Conservation (phyloP, 1,140 invertebrate genomes). For the Ceratosolen fusciceps region DNA sequence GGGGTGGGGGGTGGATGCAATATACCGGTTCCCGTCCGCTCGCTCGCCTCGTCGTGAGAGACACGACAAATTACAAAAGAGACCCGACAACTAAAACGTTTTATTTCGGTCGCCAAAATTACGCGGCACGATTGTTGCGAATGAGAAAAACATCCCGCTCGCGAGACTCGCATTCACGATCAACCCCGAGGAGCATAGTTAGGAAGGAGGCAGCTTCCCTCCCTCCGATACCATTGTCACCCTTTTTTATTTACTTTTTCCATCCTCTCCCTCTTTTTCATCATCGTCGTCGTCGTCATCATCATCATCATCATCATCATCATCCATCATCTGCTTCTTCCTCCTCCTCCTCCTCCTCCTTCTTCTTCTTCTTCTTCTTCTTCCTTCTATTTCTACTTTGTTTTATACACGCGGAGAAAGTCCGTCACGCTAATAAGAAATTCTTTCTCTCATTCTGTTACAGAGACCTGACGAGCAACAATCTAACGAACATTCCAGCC, state of each 20-base stretch:
- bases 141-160: background rate
- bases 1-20: no score
- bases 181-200: background rate
- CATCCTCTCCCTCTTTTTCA: no score
- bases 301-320: no score
- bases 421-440: background rate
- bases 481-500: conserved; percentile 75
- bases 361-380: no score
- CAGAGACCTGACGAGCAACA: conserved; percentile 81
- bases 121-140: background rate
- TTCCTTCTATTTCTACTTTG: no score
- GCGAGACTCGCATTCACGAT: background rate
- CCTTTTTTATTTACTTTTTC: background rate
- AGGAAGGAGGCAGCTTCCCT: background rate
- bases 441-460: conserved; percentile 59
- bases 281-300: no score
- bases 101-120: conserved; percentile 9
- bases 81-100: background rate
- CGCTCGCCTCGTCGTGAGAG: background rate
- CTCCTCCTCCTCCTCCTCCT: no score
- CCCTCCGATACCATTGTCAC: background rate
- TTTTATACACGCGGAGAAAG: no score
- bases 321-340: no score
- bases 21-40: no score
- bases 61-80: conserved; percentile 6